Evolutionary conservation across 1,140 invertebrate genomes (phyloP), one percentile per base, ranked within the genome.

Genomic region (Tigriopus japonicus): DNA sequence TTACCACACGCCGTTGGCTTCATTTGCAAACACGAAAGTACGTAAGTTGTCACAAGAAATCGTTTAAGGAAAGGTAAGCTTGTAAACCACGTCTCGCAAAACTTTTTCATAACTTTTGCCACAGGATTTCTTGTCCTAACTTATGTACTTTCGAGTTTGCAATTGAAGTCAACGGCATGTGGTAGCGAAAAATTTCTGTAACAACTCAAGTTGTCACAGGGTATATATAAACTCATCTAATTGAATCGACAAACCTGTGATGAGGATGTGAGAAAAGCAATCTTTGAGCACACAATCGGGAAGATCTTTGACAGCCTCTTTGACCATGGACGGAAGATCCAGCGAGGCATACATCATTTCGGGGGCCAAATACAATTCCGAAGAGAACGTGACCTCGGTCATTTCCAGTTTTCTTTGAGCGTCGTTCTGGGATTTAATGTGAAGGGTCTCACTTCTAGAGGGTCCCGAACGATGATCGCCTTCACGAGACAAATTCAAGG

Each of bases 291-390:
- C 63, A 21, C 71, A 67, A 42, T 71, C 68, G 1, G 72, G 67
- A 35, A 76, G 64, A 59, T 72, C 74, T 24, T 66, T 66, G 19
- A 72, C 71, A 10, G 74, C 69, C 62, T 74, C 71, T 63, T 71
- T 70, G 51, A 75, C 73, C 51, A 74, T 69, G 69, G 74, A 66
- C 1, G 74, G 73, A 19, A 76, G 66, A 55, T 68, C 68, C 28
- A 76, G 63, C 54, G 70, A 70, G 7, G 73, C 66, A 56, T 76
- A 76, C 74, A 76, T 76, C 64, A 75, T 68, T 65, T 76, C 75
- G 28, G 75, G 74, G 24, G 74, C 75, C 56, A 73, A 68, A 45
- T 73, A 74, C 35, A 75, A 63, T 64, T 76, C 75, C n/a, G 71
- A 67, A 17, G 73, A 73, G 19, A 76, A 65, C 1, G 70, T 71